Conservation (phyloP, 35 echinoderm and acorn worm species). For the Antedon bifida region DNA sequence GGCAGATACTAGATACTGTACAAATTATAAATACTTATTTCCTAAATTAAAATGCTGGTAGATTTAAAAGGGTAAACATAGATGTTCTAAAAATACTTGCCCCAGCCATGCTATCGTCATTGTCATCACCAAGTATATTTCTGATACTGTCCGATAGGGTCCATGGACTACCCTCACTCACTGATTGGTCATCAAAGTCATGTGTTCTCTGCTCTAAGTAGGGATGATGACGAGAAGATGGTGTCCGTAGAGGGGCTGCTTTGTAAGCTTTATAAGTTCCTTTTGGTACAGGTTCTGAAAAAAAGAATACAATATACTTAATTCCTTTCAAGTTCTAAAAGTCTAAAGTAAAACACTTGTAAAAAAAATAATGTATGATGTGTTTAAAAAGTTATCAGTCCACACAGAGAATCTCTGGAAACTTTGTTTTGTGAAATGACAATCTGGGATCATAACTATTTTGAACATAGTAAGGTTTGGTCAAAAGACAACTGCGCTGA, state of each 20-base stretch:
- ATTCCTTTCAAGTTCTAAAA: neutral
- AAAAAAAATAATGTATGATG: no score
- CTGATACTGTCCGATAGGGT: constrained; percentile 64
- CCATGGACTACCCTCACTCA: constrained; percentile 71
- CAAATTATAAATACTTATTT: no score
- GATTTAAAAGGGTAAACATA: no score
- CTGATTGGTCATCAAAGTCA: constrained; percentile 7
- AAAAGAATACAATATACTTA: neutral
- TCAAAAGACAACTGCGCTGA: no score
- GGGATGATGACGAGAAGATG: constrained; percentile 47
- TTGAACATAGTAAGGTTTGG: no score
- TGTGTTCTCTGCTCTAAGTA: constrained; percentile 21
- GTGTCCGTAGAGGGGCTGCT: constrained; percentile 29
- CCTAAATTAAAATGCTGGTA: no score
- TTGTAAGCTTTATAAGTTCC: constrained; percentile 40
- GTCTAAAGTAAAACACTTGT: no score
- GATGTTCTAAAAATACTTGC: neutral
- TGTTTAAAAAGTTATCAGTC: no score
- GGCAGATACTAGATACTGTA: no score
- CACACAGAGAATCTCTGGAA: no score
- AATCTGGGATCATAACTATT: no score
- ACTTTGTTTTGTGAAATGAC: no score
- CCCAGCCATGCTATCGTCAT: neutral
- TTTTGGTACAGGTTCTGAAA: neutral
- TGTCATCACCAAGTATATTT: constrained; percentile 34